Conservation (phyloP, 1,140 invertebrate species). For the Mamestra configurata region DNA sequence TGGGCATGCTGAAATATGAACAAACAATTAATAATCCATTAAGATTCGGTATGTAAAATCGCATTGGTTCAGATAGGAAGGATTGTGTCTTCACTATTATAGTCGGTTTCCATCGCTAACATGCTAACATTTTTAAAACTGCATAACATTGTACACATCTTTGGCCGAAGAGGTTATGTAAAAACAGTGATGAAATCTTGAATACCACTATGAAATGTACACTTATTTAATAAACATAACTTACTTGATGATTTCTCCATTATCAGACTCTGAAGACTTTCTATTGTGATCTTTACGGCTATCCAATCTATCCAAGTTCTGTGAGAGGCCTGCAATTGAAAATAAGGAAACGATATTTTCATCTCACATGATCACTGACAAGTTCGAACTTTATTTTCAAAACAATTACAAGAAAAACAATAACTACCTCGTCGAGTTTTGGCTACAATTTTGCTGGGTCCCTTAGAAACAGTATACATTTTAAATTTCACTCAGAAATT, state of each 20-base stretch:
- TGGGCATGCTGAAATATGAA: slow-evolving; percentile 89
- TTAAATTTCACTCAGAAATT: slow-evolving; percentile 78
- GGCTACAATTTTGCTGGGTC: slow-evolving; percentile 94
- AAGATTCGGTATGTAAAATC: slow-evolving; percentile 15
- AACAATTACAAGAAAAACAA: slow-evolving; percentile 32
- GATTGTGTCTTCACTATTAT: background rate
- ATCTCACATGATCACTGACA: slow-evolving; percentile 56
- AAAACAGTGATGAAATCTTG: slow-evolving; percentile 81
- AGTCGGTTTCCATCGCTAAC: background rate
- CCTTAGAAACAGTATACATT: slow-evolving; percentile 96
- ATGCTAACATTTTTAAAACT: background rate
- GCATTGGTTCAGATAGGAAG: background rate
- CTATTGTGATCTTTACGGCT: slow-evolving; percentile 90
- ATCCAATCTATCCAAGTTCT: slow-evolving; percentile 91
- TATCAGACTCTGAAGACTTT: slow-evolving; percentile 89
- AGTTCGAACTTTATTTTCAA: slow-evolving; percentile 25
- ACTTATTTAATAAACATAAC: slow-evolving; percentile 64
- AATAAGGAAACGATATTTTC: slow-evolving; percentile 57
- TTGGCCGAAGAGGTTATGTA: slow-evolving; percentile 82
- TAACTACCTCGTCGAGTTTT: slow-evolving; percentile 93
- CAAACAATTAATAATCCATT: slow-evolving; percentile 55
- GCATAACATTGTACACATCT: slow-evolving; percentile 53
- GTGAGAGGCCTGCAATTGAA: slow-evolving; percentile 89
- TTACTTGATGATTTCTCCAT: slow-evolving; percentile 89
- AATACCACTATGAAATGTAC: slow-evolving; percentile 62